phyloP scores from a whole-genome alignment of 30 jellyfish, hydroid and myxozoan species.

The Aurelia aurita region DNA sequence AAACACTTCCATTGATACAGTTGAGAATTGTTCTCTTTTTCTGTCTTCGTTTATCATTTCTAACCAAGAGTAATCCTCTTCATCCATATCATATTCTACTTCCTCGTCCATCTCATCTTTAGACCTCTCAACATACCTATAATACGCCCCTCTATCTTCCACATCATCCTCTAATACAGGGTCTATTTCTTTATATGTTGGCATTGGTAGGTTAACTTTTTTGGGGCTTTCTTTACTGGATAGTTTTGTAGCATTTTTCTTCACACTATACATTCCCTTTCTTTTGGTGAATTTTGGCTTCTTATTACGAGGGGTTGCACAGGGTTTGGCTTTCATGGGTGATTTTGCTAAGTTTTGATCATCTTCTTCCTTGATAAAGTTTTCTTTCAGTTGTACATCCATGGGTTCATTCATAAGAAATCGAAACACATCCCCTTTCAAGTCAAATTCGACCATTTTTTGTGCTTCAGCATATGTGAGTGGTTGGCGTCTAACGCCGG shows the following conservation, averaged over 20 bases:
- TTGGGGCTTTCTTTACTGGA: constrained; percentile 57
- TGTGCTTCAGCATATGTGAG: constrained; percentile 98
- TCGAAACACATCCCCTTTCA: constrained; percentile 85
- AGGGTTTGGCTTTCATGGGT: constrained; percentile 60
- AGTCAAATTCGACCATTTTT: constrained; percentile 95
- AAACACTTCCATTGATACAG: constrained; percentile 87
- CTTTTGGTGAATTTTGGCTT: constrained; percentile 68
- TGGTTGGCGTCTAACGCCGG: constrained; percentile 88
- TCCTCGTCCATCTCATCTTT: constrained; percentile 95
- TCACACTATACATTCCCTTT: constrained; percentile 58
- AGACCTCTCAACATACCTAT: constrained; percentile 87
- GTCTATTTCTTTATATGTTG: constrained; percentile 48
- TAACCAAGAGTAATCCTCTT: constrained; percentile 96
- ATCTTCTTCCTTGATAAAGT: constrained; percentile 49
- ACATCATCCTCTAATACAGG: constrained; percentile 70
- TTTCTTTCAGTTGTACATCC: constrained; percentile 67
- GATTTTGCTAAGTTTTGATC: constrained; percentile 32
- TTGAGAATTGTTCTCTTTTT: constrained; percentile 71
- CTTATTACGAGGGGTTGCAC: constrained; percentile 68
- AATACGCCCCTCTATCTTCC: constrained; percentile 86
- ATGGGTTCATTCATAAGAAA: constrained; percentile 79
- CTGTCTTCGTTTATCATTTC: constrained; percentile 88
- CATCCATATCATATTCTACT: constrained; percentile 99
- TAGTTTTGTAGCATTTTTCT: constrained; percentile 54
- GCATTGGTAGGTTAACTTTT: constrained; percentile 66